Evolutionary conservation across 2,888 invertebrate genomes (phyloP), one percentile per base, ranked within the genome.

Genomic region (Brenthis hecate): DNA sequence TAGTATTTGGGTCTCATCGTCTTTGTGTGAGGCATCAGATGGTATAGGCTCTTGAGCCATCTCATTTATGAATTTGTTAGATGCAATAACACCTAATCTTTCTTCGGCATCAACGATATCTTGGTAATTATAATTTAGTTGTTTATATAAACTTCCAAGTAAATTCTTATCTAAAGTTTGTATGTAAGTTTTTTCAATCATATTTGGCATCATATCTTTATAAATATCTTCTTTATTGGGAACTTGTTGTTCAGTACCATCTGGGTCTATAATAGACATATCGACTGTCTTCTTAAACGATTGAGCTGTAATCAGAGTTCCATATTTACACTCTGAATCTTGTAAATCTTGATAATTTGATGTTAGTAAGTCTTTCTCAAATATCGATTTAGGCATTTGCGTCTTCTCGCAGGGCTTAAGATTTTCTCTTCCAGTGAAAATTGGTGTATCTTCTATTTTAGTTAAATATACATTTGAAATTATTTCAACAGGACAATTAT

Each of bases 281-380:
- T 62, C 14, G 13, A 14, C 50, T 14, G 50, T 32, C 32, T 19
- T 36, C 16, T 53, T 19, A n/a, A 36, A 36, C 13, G 56, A 56
- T 23, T 54, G 47, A 11, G 19, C 13, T 11, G 65, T 58, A 13
- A 55, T 43, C 32, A 67, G 47, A 19, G 62, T 11, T 19, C 77
- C 79, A 62, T 79, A 76, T 5, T 70, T 70, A 36, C 69, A 65
- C 79, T 86, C 85, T 64, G 83, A 81, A 67, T 85, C 81, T 19
- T 71, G 75, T 43, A 83, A 73, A 60, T 83, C 81, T 65, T 79
- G 77, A 70, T 85, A 78, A 66, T 72, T 70, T n/a, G 68, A 73
- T 50, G 3, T 71, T 14, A 54, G 43, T 28, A 55, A 13, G 11
- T 54, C 16, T 48, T 62, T 61, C 56, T 54, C 48, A n/a, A 60